phyloP scores from a whole-genome alignment of 2,888 invertebrate genomes.

The Ophonus ardosiacus region DNA sequence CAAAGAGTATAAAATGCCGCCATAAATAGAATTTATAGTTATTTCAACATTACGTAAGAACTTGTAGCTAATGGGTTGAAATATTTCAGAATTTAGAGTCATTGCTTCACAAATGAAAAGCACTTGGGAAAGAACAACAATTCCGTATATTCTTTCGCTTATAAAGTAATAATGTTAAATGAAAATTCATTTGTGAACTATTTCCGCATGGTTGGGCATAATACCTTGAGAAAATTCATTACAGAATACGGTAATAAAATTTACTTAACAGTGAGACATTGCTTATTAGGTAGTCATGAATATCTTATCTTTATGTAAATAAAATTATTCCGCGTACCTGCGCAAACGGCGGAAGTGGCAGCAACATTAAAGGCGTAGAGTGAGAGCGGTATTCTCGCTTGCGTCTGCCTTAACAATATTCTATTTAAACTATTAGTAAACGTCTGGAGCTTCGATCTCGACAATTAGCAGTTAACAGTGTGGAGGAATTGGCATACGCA shows the following conservation, averaged over 20 bases:
- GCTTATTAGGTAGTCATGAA: conserved; percentile 56
- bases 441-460: conserved; percentile 35
- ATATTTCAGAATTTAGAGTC: too few relatives aligned
- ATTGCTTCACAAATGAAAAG: too few relatives aligned
- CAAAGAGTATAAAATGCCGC: too few relatives aligned
- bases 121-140: too few relatives aligned
- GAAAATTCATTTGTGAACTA: conserved; percentile 7
- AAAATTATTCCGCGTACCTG: conserved; percentile 54
- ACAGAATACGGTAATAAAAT: conserved; percentile 43
- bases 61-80: too few relatives aligned
- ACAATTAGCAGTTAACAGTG: conserved; percentile 22
- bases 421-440: conserved; percentile 48
- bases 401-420: conserved; percentile 26
- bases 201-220: background rate
- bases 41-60: too few relatives aligned
- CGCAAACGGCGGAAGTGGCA: background rate
- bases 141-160: background rate
- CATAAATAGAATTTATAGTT: too few relatives aligned
- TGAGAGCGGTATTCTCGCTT: conserved; percentile 10
- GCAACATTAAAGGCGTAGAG: background rate
- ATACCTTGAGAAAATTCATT: conserved; percentile 42
- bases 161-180: background rate
- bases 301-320: conserved; percentile 61
- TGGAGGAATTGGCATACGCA: background rate
- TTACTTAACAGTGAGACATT: conserved; percentile 54